These are phyloP conservation scores for Drosophila paranaensis DNA, from an alignment of 2,888 invertebrate genomes.

Conservation along the genomic window DNA sequence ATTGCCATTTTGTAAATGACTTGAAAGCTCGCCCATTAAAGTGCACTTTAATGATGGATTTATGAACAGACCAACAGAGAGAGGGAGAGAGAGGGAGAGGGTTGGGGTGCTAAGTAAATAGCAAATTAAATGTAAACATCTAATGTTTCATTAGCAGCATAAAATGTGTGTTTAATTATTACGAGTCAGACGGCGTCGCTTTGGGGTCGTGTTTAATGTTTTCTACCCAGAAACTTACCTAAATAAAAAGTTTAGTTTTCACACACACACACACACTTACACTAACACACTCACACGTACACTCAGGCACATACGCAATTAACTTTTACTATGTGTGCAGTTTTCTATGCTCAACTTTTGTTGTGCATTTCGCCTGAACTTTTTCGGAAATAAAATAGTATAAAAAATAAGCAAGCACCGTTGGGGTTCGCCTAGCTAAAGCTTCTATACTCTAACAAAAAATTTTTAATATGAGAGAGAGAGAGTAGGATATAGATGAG, in stretches of 20 bases:
- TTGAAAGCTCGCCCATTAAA: slow-evolving; percentile 20
- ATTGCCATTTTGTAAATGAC: slow-evolving; percentile 31
- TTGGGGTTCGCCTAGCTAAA: background rate
- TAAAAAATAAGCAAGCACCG: slow-evolving; percentile 23
- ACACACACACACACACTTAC: slow-evolving; percentile 42
- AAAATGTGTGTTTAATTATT: slow-evolving; percentile 80
- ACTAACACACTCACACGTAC: slow-evolving; percentile 26
- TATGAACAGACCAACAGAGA: background rate
- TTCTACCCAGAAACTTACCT: slow-evolving; percentile 74
- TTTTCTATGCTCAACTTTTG: slow-evolving; percentile 73
- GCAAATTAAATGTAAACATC: slow-evolving; percentile 80
- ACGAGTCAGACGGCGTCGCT: slow-evolving; percentile 44
- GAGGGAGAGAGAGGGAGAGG: background rate
- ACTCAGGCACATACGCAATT: slow-evolving; percentile 67
- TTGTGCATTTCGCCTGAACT: slow-evolving; percentile 75
- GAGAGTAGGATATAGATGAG: background rate
- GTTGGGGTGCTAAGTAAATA: slow-evolving; percentile 66
- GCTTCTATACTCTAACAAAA: slow-evolving; percentile 29
- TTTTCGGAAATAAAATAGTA: slow-evolving; percentile 70
- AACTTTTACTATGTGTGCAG: slow-evolving; percentile 72
- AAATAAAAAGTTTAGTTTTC: slow-evolving; percentile 73
- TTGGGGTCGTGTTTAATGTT: slow-evolving; percentile 47
- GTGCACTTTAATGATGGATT: slow-evolving; percentile 43
- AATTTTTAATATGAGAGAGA: background rate
- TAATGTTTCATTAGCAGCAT: slow-evolving; percentile 80